Evolutionary conservation across 1,140 invertebrate genomes (phyloP), one percentile per base, ranked within the genome.

Genomic region (Stegodyphus mimosarum): DNA sequence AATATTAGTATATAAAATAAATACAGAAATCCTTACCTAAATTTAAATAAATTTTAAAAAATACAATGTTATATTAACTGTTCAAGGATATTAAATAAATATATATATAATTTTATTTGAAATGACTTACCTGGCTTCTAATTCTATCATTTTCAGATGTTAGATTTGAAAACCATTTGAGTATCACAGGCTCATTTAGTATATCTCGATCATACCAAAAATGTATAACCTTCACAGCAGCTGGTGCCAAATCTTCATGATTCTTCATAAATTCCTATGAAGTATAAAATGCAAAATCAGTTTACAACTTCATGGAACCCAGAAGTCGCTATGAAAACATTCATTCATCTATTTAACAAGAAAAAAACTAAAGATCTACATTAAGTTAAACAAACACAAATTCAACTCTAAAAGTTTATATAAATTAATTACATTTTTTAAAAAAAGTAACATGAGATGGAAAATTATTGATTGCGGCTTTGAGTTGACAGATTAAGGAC

Each of bases 191-290:
- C 90, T 98, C 96, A 63, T 92, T 92, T 11, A 98, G 89, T 87
- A 96, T 92, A 91, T 97, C 95, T 87, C 93, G 92, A 85, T 96
- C 93, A 90, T 98, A 98, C 48, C 97, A 91, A 81, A 94, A 92
- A 90, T 96, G 93, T 6, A 97, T 89, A 13, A 96, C 86, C 88
- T 92, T 91, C 80, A 91, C 88, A 6, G 91, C 83, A 63, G 90
- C 88, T 0, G 88, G 87, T 33, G 90, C 85, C 17, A 93, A 89
- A 55, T 90, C 87, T 52, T 90, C 75, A 70, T 89, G 83, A 64
- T 87, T 81, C 77, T 86, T 87, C 33, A 87, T 88, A 86, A 88
- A 89, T 71, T 89, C 89, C 89, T 89, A 64, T n/a, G 71, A 75
- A 66, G 33, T 86, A 87, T 33, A 75, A 75, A 18, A 74, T 48